Evolutionary conservation across 2,113 vertebrate genomes (phyloP), one percentile per base, ranked within the genome.

Genomic region (Spizaetus ornatus): DNA sequence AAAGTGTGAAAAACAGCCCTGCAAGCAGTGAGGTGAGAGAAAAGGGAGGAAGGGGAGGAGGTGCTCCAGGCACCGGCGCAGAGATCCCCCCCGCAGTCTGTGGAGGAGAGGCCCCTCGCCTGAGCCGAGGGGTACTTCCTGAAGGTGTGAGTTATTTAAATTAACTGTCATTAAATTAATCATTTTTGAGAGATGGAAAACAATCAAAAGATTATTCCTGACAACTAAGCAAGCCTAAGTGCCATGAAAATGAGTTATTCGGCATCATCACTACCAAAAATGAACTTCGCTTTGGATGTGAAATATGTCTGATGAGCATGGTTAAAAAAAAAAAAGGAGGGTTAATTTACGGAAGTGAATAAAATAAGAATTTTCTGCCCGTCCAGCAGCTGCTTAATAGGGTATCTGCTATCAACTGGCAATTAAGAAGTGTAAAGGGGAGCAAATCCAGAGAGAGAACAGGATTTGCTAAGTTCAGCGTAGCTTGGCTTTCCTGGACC

Each of bases 131-230:
- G 29, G 15, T n/a, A 45, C 50, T 84, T 91, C 61, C 36, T 84
- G 38, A 38, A 90, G 53, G 32, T 45, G 42, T 86, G 48, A 59
- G 58, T 82, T 72, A 38, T 81, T 74, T 90, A 85, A 95, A 76
- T 67, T 32, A 74, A 82, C 67, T 52, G n/a, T 79, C 42, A 59
- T 90, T 91, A 96, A 94, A 88, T 86, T 97, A 95, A 97, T 96
- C 61, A 88, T 93, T 91, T 95, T 78, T 87, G 66, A 95, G 73
- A 95, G 81, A 78, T 81, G 32, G 17, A 73, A 97, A 97, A 98
- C 88, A 97, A 97, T 98, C 89, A 94, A 95, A 97, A 96, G 55
- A 92, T 83, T 95, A 93, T 97, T 97, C 88, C 95, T 93, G 48
- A 53, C 29, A n/a, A 81, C 67, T 92, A 92, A 97, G 91, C 78